Evolutionary conservation across 2,797 vertebrate genomes (phyloP), one percentile per base, ranked within the genome.

Genomic region (Bradypodion ventrale): DNA sequence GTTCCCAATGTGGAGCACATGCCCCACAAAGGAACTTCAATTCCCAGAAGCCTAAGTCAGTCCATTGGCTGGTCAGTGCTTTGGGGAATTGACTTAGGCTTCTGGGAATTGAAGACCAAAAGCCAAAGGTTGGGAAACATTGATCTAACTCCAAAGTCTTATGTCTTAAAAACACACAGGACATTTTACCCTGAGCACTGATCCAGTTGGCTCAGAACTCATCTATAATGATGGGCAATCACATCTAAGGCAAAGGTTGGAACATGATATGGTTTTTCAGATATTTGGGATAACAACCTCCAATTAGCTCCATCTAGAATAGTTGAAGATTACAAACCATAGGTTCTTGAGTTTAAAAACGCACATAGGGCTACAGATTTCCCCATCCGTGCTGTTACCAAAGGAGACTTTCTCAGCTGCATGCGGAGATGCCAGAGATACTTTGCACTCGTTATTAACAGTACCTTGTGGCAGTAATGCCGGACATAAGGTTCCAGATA

Each of bases 401-500:
- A 29, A 4, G 65, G 15, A 25, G 37, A 63, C 60, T 32, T 63
- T 78, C 42, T 29, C 42, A 46, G 62, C 12, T 8, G 5, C 66
- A 49, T 49, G 29, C 25, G 32, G 78, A 68, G 21, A 46, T 63
- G 40, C 5, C 16, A n/a, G 2, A 19, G 19, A 65, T 21, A 1
- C 65, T 65, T 65, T 65, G 29, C 62, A 65, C 13, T 56, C 6
- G 37, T 63, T 60, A 83, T 4, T 66, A 29, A n/a, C 72, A 65
- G 78, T 29, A 75, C 15, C 60, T 12, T 74, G 52, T 12, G 0
- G 3, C 83, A 83, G 7, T 75, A 82, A 32, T 83, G 52, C 42
- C 40, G 49, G 13, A 23, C n/a, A 23, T 13, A 80, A 86, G 80
- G 80, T 87, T 73, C 49, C 46, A 82, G 10, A 83, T 37, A 68